phyloP scores from a whole-genome alignment of 2,113 vertebrate species.

The Podocnemis expansa region DNA sequence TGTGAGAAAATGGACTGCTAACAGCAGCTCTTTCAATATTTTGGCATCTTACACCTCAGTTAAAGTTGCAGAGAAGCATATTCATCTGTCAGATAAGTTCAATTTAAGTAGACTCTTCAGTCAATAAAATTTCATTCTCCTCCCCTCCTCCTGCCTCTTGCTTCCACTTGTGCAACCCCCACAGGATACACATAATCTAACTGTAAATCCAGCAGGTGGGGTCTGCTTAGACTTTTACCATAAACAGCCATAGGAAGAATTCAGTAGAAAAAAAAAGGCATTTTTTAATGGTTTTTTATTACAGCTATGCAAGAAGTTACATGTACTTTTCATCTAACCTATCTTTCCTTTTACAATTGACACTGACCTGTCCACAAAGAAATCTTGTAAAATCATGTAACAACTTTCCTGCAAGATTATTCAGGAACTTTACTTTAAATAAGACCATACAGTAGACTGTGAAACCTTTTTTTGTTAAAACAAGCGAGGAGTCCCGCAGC shows the following conservation, averaged over 20 bases:
- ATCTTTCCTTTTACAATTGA: not conserved
- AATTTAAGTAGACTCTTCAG: not conserved
- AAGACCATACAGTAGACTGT: not conserved
- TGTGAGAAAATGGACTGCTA: not conserved
- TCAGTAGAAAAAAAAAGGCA: not conserved
- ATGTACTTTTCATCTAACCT: not conserved
- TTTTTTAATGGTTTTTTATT: not conserved
- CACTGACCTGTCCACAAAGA: not conserved
- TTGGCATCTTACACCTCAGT: not conserved
- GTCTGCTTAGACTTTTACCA: not conserved
- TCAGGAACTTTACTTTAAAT: not conserved
- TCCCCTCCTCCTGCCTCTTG: not conserved
- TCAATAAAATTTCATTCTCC: not conserved
- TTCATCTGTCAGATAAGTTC: not conserved
- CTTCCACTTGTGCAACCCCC: not conserved
- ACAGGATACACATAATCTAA: not conserved
- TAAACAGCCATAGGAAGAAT: not conserved
- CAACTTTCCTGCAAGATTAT: not conserved
- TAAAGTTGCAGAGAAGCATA: not conserved
- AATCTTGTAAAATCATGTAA: not conserved
- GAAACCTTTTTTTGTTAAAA: not conserved
- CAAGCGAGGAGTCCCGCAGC: too few species aligned
- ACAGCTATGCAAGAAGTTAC: not conserved
- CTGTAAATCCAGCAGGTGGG: not conserved
- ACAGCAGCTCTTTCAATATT: not conserved